A percentile compares a stretch with the other conserved stretches of the same genome.
Evolutionary conservation across 2,797 vertebrate species (phyloP).

Genomic region (Prionace glauca): DNA sequence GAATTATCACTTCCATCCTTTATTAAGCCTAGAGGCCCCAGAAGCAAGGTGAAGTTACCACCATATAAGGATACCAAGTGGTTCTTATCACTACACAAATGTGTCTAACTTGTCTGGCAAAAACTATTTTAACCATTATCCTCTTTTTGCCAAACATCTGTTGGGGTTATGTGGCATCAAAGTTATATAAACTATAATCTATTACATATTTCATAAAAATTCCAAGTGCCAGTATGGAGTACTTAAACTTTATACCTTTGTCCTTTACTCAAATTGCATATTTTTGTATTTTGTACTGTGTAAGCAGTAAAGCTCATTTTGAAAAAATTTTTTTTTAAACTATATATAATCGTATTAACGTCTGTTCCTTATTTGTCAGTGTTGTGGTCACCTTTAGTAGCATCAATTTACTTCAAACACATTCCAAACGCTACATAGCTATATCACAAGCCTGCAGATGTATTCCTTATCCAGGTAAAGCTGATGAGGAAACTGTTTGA

Average conservation of each 20-base stretch:
- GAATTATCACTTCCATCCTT: background rate
- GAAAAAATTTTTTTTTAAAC: background rate
- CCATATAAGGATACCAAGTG: background rate
- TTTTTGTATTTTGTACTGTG: constrained; percentile 10
- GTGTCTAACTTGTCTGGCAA: background rate
- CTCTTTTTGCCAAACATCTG: background rate
- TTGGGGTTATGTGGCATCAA: background rate
- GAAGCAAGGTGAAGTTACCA: background rate
- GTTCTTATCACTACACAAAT: background rate
- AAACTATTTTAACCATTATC: background rate
- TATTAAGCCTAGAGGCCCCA: background rate
- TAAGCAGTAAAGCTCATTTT: background rate
- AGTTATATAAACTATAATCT: constrained; percentile 3
- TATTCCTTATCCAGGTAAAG: background rate
- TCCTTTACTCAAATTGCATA: background rate
- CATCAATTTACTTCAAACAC: background rate
- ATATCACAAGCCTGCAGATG: background rate
- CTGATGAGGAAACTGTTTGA: background rate
- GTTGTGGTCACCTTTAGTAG: background rate
- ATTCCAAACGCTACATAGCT: background rate
- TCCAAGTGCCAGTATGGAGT: background rate
- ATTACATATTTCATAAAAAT: background rate
- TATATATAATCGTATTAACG: background rate
- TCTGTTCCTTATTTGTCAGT: background rate
- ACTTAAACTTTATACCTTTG: constrained; percentile 11